phyloP scores from a whole-genome alignment of 2,113 vertebrate genomes.

The Pogonocichla stellata region DNA sequence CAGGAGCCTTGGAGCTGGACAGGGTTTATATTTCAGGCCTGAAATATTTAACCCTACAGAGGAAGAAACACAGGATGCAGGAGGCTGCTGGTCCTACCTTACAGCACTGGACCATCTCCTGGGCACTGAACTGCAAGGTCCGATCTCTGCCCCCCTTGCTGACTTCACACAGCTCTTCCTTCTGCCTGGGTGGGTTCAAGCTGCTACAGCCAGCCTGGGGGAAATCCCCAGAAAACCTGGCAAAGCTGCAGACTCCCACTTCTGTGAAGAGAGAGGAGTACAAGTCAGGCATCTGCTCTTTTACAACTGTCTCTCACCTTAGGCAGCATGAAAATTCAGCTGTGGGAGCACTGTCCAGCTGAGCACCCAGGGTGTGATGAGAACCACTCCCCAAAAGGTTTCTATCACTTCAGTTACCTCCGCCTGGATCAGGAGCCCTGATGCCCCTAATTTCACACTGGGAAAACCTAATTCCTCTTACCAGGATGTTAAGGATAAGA shows the following conservation, averaged over 20 bases:
- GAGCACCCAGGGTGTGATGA: background rate
- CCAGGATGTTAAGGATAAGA: background rate
- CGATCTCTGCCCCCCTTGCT: background rate
- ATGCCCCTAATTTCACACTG: background rate
- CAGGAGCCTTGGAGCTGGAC: background rate
- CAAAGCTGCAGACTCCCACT: constrained; percentile 79
- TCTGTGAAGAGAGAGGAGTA: constrained; percentile 44
- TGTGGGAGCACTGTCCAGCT: background rate
- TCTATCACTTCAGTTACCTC: background rate
- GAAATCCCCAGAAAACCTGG: constrained; percentile 70
- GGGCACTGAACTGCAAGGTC: constrained; percentile 34
- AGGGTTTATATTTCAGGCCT: background rate
- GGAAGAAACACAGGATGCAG: accelerated
- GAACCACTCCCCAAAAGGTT: background rate
- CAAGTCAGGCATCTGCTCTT: background rate
- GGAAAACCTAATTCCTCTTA: background rate
- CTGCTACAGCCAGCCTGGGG: background rate
- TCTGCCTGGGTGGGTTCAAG: background rate
- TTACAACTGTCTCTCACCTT: background rate
- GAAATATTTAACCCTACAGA: background rate
- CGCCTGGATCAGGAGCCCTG: background rate
- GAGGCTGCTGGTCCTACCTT: constrained; percentile 58
- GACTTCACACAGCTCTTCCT: background rate
- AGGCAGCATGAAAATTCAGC: background rate
- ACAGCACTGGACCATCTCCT: constrained; percentile 76